Evolutionary conservation across 1,140 invertebrate genomes (phyloP).

Genomic region (Magallana angulata): DNA sequence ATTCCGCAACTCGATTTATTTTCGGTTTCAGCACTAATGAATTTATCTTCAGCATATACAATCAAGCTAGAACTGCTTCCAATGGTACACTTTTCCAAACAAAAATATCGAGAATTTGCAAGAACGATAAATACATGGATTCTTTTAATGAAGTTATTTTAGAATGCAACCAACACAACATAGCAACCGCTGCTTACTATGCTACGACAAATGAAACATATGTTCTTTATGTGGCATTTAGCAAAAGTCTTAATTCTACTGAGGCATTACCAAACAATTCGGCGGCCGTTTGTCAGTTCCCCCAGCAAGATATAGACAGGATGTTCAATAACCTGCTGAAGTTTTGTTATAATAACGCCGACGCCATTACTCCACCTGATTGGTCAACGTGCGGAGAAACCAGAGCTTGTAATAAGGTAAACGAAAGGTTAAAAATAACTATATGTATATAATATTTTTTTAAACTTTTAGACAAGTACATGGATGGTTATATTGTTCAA

Average conservation of each 20-base stretch:
- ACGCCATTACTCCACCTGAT: not conserved
- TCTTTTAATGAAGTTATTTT: conserved; percentile 46
- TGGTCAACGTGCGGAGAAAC: not conserved
- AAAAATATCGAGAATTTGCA: conserved; percentile 46
- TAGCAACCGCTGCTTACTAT: conserved; percentile 37
- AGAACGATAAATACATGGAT: not conserved
- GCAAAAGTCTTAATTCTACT: not conserved
- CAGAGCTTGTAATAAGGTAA: not conserved
- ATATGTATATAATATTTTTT: not conserved
- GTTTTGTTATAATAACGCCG: not conserved
- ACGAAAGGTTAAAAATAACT: not conserved
- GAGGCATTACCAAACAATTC: not conserved
- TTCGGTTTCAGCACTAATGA: conserved; percentile 24
- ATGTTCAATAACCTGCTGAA: not conserved
- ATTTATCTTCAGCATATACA: conserved; percentile 38
- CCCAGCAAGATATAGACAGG: not conserved
- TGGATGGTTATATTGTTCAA: too few species aligned
- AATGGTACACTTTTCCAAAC: not conserved
- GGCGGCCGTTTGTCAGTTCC: not conserved
- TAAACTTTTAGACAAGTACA: not conserved
- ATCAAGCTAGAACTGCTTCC: not conserved
- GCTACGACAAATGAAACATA: not conserved
- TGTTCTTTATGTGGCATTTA: conserved; percentile 36
- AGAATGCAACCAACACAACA: not conserved
- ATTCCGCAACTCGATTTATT: conserved; percentile 35